Evolutionary conservation across 2,113 vertebrate species (phyloP), one percentile per base, ranked within the genome.

Genomic region (Murina feae): DNA sequence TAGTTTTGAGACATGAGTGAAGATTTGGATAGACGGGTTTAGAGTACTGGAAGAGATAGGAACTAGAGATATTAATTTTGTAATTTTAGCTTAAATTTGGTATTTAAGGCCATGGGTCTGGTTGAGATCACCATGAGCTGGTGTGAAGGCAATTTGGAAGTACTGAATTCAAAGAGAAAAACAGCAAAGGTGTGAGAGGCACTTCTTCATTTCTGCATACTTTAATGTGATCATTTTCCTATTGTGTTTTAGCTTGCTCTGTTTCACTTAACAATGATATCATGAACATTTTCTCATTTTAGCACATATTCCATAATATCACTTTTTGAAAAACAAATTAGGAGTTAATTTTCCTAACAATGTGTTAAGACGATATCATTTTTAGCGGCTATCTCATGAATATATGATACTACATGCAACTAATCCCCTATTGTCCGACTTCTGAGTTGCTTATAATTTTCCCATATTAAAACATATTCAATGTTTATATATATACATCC

Each of bases 371-470:
- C 23, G 66, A 42, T 83, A 58, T 65, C 25, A 66, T 13, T 37
- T 71, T 93, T 81, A 91, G 76, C 74, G 12, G 21, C 4, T 74
- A 9, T 69, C 47, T 76, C 69, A 65, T 66, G 60, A 58, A 37
- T 91, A 11, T 51, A 44, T 49, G 25, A 53, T 32, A 69, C 23
- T 37, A 53, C 44, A 35, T 23, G 25, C 3, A 65, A 47, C 21
- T 21, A 72, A 39, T 23, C 4, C 3, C 74, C 32, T 66, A 55
- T 44, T 42, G 37, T 83, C 86, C 47, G 1, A 63, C 18, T 79
- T 86, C 65, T 84, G 66, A 93, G 79, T 65, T 89, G n/a, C 68
- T 81, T 84, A 55, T 37, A 49, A 21, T 55, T 83, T 96, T 87
- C 28, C 20, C 9, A 58, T 78, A 47, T 69, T 83, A 63, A 39